phyloP scores from a whole-genome alignment of 2,888 invertebrate species.

The Thera britannica region DNA sequence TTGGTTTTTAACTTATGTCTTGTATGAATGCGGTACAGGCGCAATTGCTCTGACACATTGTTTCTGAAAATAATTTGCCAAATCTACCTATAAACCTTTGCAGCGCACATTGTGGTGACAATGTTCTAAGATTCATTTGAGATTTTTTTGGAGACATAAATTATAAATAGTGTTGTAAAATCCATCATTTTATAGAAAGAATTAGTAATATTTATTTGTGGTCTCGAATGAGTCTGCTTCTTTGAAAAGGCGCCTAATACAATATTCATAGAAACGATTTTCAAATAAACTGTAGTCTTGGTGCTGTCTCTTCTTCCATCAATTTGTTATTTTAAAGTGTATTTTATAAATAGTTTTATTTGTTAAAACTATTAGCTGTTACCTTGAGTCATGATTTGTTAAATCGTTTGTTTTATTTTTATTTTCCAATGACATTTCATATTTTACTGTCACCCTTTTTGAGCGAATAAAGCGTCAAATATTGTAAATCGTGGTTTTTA shows the following conservation, averaged over 20 bases:
- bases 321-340: slow-evolving; percentile 73
- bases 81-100: slow-evolving; percentile 61
- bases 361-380: slow-evolving; percentile 82
- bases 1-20: slow-evolving; percentile 69
- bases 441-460: slow-evolving; percentile 79
- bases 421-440: slow-evolving; percentile 81
- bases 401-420: slow-evolving; percentile 82
- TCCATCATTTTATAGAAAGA: slow-evolving; percentile 32
- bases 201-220: slow-evolving; percentile 29
- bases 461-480: slow-evolving; percentile 83
- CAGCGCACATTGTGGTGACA: slow-evolving; percentile 65
- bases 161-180: slow-evolving; percentile 28
- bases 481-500: slow-evolving; percentile 76
- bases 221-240: slow-evolving; percentile 50
- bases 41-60: slow-evolving; percentile 32
- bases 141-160: slow-evolving; percentile 36
- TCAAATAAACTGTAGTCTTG: slow-evolving; percentile 7
- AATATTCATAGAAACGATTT: slow-evolving; percentile 9
- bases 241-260: slow-evolving; percentile 27
- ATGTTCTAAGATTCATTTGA: slow-evolving; percentile 57
- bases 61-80: slow-evolving; percentile 63
- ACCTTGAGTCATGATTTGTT: slow-evolving; percentile 84
- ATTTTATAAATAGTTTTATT: slow-evolving; percentile 79
- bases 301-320: slow-evolving; percentile 41
- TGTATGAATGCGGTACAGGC: slow-evolving; percentile 47